Evolutionary conservation across 2,888 invertebrate genomes (phyloP), one percentile per base, ranked within the genome.

Genomic region (Orthosia gothica): DNA sequence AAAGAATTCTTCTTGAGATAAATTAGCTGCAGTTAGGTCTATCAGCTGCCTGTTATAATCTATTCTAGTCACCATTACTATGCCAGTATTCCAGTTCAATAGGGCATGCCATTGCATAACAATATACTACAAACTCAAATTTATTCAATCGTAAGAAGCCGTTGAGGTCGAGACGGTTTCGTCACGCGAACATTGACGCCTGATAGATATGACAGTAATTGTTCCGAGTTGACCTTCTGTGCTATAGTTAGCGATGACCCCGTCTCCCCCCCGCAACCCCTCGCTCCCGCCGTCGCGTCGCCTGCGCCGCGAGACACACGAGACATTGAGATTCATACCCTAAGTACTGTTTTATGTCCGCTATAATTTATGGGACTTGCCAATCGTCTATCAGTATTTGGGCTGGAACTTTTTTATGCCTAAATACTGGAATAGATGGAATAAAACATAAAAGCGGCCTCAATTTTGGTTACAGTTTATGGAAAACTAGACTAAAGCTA

Each of bases 281-380:
- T 15, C 12, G 13, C 13, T 0, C 50, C 45, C 67, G 23, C 49
- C 57, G 40, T 40, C 40, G 40, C 47, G 58, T 45, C 64, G 74
- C 74, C 59, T 62, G 66, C 57, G 58, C 66, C 52, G 52, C 63
- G 71, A 32, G 71, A 32, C 65, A 54, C 74, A 64, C 74, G 26
- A 78, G 63, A 74, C 74, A 82, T 85, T 84, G 79, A 82, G 76
- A 84, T 84, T 82, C 71, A 84, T 84, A 79, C 62, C 62, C 70
- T 76, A 74, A 79, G 73, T 84, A 82, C 82, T 64, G 59, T 68
- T 82, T 79, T 82, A 84, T 84, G 75, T 82, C 74, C 50, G 57
- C 59, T 52, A 72, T 79, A 72, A 74, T 76, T 84, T 82, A 84
- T 84, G 61, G 67, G 54, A 71, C 26, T 74, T 67, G 76, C 63